Evolutionary conservation across 1,140 invertebrate species (phyloP).

Genomic region (Drosophila sucinea): DNA sequence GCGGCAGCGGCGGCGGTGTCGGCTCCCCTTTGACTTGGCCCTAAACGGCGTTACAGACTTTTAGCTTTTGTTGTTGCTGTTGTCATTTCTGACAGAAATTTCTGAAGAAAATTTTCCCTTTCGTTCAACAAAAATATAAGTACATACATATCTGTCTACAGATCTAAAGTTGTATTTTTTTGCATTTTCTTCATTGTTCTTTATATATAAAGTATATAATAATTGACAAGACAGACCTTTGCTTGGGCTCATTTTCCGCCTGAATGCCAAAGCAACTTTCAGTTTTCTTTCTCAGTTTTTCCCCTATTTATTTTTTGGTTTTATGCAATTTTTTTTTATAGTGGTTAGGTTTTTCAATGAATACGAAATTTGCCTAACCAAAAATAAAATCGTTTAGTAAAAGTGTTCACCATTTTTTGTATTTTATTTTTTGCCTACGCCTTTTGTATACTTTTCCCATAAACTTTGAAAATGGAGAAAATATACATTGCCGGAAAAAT

Average conservation of each 20-base stretch:
- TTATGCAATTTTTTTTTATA: conserved; percentile 13
- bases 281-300: conserved; percentile 10
- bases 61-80: background rate
- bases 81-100: conserved; percentile 11
- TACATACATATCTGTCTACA: conserved; percentile 1
- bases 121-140: background rate
- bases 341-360: conserved; percentile 8
- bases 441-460: background rate
- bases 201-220: conserved; percentile 7
- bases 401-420: background rate
- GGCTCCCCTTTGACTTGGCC: conserved; percentile 57
- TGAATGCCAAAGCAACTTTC: conserved; percentile 6
- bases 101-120: conserved; percentile 3
- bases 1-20: conserved; percentile 18
- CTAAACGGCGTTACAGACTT: conserved; percentile 48
- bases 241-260: conserved; percentile 12
- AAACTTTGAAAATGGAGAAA: background rate
- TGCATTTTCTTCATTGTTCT: conserved; percentile 30
- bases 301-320: background rate
- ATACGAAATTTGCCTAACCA: conserved; percentile 6
- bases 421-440: background rate
- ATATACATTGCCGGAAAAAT: background rate
- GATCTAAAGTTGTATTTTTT: conserved; percentile 14
- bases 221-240: conserved; percentile 5
- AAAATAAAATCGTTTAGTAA: conserved; percentile 12